Percentiles rank a stretch among this genome's conserved stretches.
Conservation (phyloP, 2,113 vertebrate species). For the Alces alces region DNA sequence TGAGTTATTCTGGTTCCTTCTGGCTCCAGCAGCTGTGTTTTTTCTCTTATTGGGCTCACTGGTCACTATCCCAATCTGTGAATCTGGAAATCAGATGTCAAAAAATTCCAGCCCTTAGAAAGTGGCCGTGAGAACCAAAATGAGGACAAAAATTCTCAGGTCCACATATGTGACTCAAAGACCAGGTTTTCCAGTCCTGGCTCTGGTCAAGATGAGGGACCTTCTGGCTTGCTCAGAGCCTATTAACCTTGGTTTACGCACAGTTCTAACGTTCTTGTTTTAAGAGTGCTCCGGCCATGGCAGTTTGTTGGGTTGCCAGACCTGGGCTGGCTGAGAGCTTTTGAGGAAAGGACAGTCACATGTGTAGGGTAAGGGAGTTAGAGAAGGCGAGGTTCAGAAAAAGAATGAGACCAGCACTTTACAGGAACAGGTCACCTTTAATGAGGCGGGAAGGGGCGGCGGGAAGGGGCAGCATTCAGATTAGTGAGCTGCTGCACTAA, state of each 20-base stretch:
- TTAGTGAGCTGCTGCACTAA: not conserved
- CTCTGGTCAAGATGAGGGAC: not conserved
- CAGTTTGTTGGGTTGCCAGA: not conserved
- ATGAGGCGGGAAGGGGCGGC: not conserved
- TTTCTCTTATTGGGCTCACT: not conserved
- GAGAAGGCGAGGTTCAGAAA: not conserved
- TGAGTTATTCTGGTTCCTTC: not conserved
- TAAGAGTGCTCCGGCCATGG: fast-evolving
- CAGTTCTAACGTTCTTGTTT: not conserved
- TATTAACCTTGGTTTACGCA: fast-evolving
- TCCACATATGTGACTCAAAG: not conserved
- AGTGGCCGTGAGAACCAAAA: not conserved
- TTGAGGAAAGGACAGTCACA: not conserved
- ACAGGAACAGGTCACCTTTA: not conserved
- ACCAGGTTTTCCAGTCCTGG: not conserved
- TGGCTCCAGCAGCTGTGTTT: not conserved
- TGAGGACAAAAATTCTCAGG: not conserved
- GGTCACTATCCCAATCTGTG: not conserved
- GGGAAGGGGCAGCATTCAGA: not conserved
- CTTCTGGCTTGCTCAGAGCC: not conserved
- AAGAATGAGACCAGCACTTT: not conserved
- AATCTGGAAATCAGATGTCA: not conserved
- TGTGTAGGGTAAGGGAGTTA: not conserved
- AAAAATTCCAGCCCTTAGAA: not conserved
- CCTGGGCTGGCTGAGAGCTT: not conserved